Conservation (phyloP, 2,113 vertebrate species). For the Rhipidura dahli region DNA sequence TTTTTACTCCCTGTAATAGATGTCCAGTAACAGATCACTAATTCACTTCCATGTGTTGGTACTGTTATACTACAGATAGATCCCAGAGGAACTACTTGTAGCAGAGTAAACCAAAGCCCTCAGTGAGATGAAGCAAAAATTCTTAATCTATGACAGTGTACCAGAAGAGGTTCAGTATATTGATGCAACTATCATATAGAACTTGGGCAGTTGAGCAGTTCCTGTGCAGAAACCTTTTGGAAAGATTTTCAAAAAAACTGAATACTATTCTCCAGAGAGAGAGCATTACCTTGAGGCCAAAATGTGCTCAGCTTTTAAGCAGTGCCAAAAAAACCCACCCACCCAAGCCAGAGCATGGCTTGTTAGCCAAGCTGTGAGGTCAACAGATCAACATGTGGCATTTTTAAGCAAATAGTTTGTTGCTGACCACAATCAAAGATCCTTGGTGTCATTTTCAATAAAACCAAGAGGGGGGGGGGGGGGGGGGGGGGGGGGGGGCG, state of each 20-base stretch:
- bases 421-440: neutral
- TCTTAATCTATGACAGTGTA: neutral
- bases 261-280: neutral
- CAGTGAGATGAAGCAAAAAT: neutral
- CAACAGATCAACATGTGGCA: neutral
- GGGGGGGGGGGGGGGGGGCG: no score
- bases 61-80: neutral
- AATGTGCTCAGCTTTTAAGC: neutral
- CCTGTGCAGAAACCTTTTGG: neutral
- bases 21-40: neutral
- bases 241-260: neutral
- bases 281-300: neutral
- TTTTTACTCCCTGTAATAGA: neutral
- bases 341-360: neutral
- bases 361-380: neutral
- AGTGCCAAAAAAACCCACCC: neutral
- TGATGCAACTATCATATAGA: neutral
- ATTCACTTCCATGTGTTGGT: neutral
- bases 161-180: neutral
- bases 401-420: neutral
- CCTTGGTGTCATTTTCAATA: neutral
- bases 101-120: neutral
- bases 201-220: neutral
- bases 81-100: neutral
- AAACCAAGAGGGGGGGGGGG: neutral